phyloP scores from a whole-genome alignment of 2,113 vertebrate genomes.

The Brachypodius melanocephalos region DNA sequence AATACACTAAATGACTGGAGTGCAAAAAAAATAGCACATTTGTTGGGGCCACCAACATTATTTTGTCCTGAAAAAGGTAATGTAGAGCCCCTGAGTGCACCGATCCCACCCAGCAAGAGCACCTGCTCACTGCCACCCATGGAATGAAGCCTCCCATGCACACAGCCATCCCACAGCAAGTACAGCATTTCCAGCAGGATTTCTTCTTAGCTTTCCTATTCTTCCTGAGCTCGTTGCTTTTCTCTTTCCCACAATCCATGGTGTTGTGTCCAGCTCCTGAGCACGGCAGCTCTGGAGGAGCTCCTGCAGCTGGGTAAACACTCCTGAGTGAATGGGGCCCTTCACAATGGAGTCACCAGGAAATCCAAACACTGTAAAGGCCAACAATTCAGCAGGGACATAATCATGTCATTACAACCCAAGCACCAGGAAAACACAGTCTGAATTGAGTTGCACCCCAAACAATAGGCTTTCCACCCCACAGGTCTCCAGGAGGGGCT shows the following conservation, averaged over 20 bases:
- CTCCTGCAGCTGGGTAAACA: conserved; percentile 63
- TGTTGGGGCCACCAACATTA: not conserved
- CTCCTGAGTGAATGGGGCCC: not conserved
- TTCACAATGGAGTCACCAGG: conserved; percentile 42
- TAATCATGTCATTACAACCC: not conserved
- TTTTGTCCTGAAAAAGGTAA: not conserved
- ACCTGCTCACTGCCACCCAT: not conserved
- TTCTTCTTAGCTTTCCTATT: not conserved
- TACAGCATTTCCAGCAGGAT: not conserved
- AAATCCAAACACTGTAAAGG: conserved; percentile 27
- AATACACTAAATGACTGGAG: not conserved
- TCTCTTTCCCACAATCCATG: not conserved
- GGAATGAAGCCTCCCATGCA: not conserved
- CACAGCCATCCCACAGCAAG: not conserved
- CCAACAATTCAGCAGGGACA: not conserved
- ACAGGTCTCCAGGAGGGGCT: not conserved
- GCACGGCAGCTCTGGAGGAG: not conserved
- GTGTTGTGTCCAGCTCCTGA: not conserved
- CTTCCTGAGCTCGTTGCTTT: not conserved
- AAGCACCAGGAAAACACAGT: conserved; percentile 2
- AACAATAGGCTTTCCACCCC: not conserved
- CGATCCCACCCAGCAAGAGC: not conserved
- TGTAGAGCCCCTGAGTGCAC: not conserved
- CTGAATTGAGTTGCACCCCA: not conserved
- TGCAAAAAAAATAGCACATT: not conserved